Evolutionary conservation across 2,888 invertebrate species (phyloP), one percentile per base, ranked within the genome.

Genomic region (Pseudococcus longispinus): DNA sequence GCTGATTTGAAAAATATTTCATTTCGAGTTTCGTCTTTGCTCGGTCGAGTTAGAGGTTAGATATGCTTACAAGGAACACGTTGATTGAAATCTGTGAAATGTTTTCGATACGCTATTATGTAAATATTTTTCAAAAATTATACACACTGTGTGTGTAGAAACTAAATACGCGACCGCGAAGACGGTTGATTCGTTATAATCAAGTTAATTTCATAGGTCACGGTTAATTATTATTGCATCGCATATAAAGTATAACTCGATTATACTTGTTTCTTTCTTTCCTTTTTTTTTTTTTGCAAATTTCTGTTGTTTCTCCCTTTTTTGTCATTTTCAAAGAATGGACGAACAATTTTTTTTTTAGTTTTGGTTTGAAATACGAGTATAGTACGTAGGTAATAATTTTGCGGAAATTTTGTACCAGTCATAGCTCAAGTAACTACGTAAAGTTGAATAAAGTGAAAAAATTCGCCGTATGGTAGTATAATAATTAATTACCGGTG

Each of bases 41-140:
- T 20, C 60, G 60, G 20, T 60, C 23, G 23, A 11, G 9, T 9
- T 23, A 20, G 13, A 60, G 60, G 55, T 8, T 60, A 60, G 20
- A 60, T 8, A 55, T 55, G 8, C 55, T 60, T 70, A 20, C 70
- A 29, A 70, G 29, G 70, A 70, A 70, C 29, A 3, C 15, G 70
- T 70, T 70, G 70, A 70, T 70, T 70, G 70, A 15, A 70, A 29
- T 29, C 26, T 70, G 70, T 18, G 77, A 80, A 80, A 20, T 80
- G 74, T 80, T 80, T 80, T 42, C 77, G 77, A 6, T n/a, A 80
- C 77, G 42, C 42, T 37, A 80, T 80, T 80, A 80, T 80, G 77
- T 80, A 80, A 80, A 80, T 70, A 29, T 80, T 80, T 80, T 80
- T 80, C 20, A 37, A 80, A 80, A 80, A 80, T 42, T 80, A 80